phyloP scores from a whole-genome alignment of 2,113 vertebrate species.

The Calidris pygmaea region DNA sequence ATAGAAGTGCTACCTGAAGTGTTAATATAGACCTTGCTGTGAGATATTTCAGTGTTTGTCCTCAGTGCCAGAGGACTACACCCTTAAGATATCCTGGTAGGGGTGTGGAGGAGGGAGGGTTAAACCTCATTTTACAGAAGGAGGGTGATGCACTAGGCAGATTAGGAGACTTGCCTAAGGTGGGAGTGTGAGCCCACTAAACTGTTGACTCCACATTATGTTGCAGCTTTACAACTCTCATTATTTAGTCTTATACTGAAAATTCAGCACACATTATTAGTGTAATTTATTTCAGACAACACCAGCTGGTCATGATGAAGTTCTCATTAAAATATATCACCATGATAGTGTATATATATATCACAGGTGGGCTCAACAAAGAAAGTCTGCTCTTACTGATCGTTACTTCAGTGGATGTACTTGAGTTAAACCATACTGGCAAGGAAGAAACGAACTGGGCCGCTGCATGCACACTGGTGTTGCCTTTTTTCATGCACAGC shows the following conservation, averaged over 20 bases:
- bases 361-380: neutral
- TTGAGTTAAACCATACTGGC: neutral
- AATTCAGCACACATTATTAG: neutral
- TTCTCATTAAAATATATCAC: conserved; percentile 30
- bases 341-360: neutral
- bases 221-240: neutral
- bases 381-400: neutral
- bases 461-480: neutral
- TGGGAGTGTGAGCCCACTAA: neutral
- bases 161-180: neutral
- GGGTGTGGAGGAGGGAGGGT: neutral
- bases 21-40: neutral
- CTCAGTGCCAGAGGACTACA: neutral
- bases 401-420: neutral
- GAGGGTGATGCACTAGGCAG: neutral
- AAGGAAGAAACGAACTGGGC: neutral
- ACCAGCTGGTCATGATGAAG: neutral
- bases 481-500: neutral
- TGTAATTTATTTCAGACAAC: neutral
- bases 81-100: neutral
- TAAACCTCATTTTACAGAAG: neutral
- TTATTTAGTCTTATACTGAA: conserved; percentile 1
- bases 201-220: neutral
- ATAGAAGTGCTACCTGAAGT: neutral
- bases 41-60: neutral